Percentiles rank a stretch among this genome's conserved stretches.
These are phyloP conservation scores for Abscondita cerata DNA, from an alignment of 2,888 invertebrate species.

Conservation along the genomic window DNA sequence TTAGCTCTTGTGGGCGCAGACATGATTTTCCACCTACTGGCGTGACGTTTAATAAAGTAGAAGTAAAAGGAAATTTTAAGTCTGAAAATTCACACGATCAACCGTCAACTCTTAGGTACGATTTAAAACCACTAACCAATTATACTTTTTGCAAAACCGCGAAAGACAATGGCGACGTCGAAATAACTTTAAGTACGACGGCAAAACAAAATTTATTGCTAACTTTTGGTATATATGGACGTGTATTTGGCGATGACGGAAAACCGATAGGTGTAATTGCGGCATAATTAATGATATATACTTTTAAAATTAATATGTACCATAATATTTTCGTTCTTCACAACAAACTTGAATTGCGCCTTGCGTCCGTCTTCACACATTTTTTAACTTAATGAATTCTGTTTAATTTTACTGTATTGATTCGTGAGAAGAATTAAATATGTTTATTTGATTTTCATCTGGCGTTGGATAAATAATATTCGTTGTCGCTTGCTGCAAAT, in stretches of 20 bases:
- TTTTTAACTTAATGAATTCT: too few relatives aligned
- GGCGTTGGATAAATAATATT: too few relatives aligned
- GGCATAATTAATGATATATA: too few relatives aligned
- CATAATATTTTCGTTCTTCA: too few relatives aligned
- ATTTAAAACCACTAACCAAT: slow-evolving; percentile 35
- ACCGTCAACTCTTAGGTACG: slow-evolving; percentile 38
- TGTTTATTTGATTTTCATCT: too few relatives aligned
- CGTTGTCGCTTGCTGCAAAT: too few relatives aligned
- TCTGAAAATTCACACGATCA: slow-evolving; percentile 29
- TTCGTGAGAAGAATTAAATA: too few relatives aligned
- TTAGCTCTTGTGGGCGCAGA: slow-evolving; percentile 33
- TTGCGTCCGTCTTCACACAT: not conserved
- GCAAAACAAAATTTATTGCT: slow-evolving; percentile 32
- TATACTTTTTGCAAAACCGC: slow-evolving; percentile 37
- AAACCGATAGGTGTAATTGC: slow-evolving; percentile 6
- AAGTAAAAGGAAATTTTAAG: slow-evolving; percentile 30
- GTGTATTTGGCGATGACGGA: slow-evolving; percentile 37
- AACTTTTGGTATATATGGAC: slow-evolving; percentile 41
- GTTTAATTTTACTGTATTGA: too few relatives aligned
- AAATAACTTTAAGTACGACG: slow-evolving; percentile 29
- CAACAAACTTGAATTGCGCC: not conserved
- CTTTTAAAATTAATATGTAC: too few relatives aligned
- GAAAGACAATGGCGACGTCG: slow-evolving; percentile 19
- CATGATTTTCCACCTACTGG: slow-evolving; percentile 16
- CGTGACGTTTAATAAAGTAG: slow-evolving; percentile 31